Evolutionary conservation across 2,888 invertebrate species (phyloP), one percentile per base, ranked within the genome.

Genomic region (Cerastis leucographa): DNA sequence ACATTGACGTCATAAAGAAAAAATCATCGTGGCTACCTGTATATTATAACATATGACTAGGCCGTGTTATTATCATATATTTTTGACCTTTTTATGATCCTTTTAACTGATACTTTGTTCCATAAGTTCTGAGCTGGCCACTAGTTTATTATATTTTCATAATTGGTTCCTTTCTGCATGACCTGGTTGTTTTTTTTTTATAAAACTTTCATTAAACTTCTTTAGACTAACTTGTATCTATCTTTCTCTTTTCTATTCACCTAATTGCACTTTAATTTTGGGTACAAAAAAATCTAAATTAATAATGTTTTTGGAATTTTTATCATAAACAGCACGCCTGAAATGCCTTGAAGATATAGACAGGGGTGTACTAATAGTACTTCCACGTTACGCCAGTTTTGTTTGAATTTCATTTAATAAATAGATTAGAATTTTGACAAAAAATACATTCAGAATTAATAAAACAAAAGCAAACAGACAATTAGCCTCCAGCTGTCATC

Each of bases 401-500:
- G 40, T 40, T 40, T 22, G 14, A 40, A 12, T 40, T 2, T 19
- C 35, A 7, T 62, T 12, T n/a, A 62, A 62, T 29, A 11, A 6
- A 1, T 4, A 1, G 61, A 62, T n/a, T 42, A 42, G 3, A 42
- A n/a, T 73, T 54, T 44, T 6, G 9, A 22, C 44, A 25, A 46
- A 59, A 77, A 51, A 46, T 14, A 2, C 35, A 62, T 35, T 4
- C 44, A 64, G 19, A 67, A 46, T 59, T 29, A 49, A 46, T 67
- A 40, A 46, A 66, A 78, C 46, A 71, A 80, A 64, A 54, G 40
- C 29, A 54, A 14, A 54, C 19, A 51, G 25, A n/a, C 62, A 72
- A 71, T 79, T 79, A 29, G n/a, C 35, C 17, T n/a, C n/a, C 35
- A 68, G 49, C 49, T 64, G 35, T n/a, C 54, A 9, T 25, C 8